phyloP scores from a whole-genome alignment of 1,140 invertebrate species.

The Prorops nasuta region DNA sequence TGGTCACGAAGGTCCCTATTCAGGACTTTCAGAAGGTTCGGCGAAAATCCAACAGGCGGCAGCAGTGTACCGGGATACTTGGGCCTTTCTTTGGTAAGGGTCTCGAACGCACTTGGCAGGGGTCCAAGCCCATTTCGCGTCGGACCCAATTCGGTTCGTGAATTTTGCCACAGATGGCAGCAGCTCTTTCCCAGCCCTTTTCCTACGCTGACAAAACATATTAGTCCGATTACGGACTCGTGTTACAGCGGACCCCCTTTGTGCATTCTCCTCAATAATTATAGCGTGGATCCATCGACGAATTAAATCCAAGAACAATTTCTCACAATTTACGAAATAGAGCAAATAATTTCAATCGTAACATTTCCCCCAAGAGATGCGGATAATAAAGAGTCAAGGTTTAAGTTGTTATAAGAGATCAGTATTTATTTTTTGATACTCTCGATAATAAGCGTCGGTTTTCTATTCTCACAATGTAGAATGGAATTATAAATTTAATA shows the following conservation, averaged over 20 bases:
- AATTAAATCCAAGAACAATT: no score
- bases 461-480: slow-evolving; percentile 52
- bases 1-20: no score
- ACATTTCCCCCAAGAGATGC: no score
- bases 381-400: slow-evolving; percentile 6
- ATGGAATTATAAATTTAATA: slow-evolving; percentile 44
- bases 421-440: slow-evolving; percentile 55
- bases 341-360: no score
- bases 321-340: no score
- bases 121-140: not conserved
- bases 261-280: no score
- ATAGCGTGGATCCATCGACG: no score
- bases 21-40: no score
- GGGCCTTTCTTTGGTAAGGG: slow-evolving; percentile 8
- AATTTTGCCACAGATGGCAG: slow-evolving; percentile 30
- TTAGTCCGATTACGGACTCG: no score
- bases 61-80: slow-evolving; percentile 35
- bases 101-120: not conserved
- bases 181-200: slow-evolving; percentile 29
- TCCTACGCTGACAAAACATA: no score
- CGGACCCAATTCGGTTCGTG: not conserved
- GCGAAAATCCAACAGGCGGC: slow-evolving; percentile 35
- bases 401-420: slow-evolving; percentile 50
- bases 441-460: slow-evolving; percentile 53
- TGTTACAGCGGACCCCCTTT: no score